Evolutionary conservation across 2,888 invertebrate species (phyloP).

Genomic region (Oxystoma pomonae): DNA sequence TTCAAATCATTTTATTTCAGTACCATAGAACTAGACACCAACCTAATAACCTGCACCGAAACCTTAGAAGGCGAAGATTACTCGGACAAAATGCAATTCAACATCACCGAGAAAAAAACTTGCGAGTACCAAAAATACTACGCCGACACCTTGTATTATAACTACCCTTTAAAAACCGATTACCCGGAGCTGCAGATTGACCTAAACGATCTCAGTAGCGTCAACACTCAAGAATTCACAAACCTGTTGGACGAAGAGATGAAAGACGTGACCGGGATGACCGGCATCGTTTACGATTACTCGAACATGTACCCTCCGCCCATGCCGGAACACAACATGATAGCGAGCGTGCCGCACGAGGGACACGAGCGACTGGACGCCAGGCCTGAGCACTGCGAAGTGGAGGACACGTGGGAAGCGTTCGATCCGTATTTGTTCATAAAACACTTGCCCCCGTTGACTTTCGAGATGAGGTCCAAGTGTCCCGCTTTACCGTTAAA

Average conservation of each 20-base stretch:
- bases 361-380: conserved; percentile 41
- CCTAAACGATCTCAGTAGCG: conserved; percentile 43
- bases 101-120: conserved; percentile 36
- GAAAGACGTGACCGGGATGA: conserved; percentile 35
- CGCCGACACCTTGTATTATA: conserved; percentile 43
- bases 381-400: conserved; percentile 45
- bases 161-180: conserved; percentile 43
- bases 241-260: conserved; percentile 53
- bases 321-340: conserved; percentile 37
- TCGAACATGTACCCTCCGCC: conserved; percentile 36
- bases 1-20: conserved; percentile 13
- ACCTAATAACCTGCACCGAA: conserved; percentile 35
- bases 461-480: conserved; percentile 68
- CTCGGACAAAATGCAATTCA: conserved; percentile 38
- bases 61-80: conserved; percentile 30
- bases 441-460: conserved; percentile 81
- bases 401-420: conserved; percentile 65
- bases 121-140: conserved; percentile 38
- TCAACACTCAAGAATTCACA: conserved; percentile 50
- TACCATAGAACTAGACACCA: conserved; percentile 39
- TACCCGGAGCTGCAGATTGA: conserved; percentile 45
- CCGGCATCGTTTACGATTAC: conserved; percentile 42
- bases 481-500: conserved; percentile 85
- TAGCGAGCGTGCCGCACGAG: conserved; percentile 36
- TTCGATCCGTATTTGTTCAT: conserved; percentile 91